Evolutionary conservation across 2,888 invertebrate species (phyloP).

Genomic region (Phortica okadai): DNA sequence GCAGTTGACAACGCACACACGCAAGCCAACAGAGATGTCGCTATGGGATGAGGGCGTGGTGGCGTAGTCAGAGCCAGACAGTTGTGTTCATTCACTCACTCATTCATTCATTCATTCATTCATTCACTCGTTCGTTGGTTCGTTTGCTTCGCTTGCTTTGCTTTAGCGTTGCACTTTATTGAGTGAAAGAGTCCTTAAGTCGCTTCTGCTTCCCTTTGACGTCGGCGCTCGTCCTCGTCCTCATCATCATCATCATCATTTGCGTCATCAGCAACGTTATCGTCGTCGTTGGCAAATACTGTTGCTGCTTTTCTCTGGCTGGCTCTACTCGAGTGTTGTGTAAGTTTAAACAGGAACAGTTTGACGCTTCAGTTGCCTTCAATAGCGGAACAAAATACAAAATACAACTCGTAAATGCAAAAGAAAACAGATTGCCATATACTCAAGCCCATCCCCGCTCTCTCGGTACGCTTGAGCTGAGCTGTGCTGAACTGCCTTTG

Average conservation of each 20-base stretch:
- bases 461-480: background rate
- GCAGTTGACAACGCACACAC: constrained; percentile 42
- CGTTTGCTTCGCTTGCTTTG: constrained; percentile 9
- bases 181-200: constrained; percentile 51
- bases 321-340: constrained; percentile 21
- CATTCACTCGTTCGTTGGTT: background rate
- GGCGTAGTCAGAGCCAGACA: background rate
- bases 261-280: constrained; percentile 18
- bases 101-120: background rate
- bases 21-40: background rate
- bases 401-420: constrained; percentile 38
- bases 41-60: background rate
- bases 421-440: constrained; percentile 21
- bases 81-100: too few relatives aligned
- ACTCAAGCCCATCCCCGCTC: background rate
- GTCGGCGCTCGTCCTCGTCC: constrained; percentile 14
- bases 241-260: constrained; percentile 23
- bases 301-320: background rate
- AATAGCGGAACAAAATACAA: constrained; percentile 69
- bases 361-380: constrained; percentile 64
- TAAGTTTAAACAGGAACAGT: constrained; percentile 41
- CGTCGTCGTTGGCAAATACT: constrained; percentile 16
- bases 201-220: constrained; percentile 25
- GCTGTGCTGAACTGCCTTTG: background rate
- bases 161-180: constrained; percentile 53